Evolutionary conservation across 2,113 vertebrate species (phyloP).

Genomic region (Galbula dea): DNA sequence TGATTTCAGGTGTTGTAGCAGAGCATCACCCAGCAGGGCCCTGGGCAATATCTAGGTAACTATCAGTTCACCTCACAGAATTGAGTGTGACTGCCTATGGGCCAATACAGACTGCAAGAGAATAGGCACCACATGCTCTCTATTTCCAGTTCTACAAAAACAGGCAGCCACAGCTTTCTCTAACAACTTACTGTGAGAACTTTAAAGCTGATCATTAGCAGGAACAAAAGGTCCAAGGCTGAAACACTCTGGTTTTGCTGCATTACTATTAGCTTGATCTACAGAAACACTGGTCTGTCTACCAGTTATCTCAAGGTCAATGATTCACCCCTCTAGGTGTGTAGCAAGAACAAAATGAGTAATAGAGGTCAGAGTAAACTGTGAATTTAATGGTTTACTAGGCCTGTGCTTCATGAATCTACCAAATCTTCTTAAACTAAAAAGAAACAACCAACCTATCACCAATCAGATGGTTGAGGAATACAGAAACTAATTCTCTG

Average conservation of each 20-base stretch:
- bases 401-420: neutral
- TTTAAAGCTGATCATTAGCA: too few species aligned
- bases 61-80: neutral
- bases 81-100: neutral
- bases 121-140: rapidly evolving
- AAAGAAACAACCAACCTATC: neutral
- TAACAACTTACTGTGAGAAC: too few species aligned
- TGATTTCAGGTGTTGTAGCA: neutral
- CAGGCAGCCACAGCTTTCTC: neutral
- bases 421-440: neutral
- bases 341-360: neutral
- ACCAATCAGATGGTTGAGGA: neutral
- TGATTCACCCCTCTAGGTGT: neutral
- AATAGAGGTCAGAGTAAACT: neutral
- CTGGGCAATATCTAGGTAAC: neutral
- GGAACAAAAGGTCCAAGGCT: too few species aligned
- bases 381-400: neutral
- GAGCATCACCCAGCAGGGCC: neutral
- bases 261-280: neutral
- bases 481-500: neutral
- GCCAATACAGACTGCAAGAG: neutral
- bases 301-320: neutral
- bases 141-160: neutral
- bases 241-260: neutral
- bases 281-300: neutral